These are phyloP conservation scores for Sebastes alutus DNA, from an alignment of 2,797 vertebrate species.

Conservation along the genomic window DNA sequence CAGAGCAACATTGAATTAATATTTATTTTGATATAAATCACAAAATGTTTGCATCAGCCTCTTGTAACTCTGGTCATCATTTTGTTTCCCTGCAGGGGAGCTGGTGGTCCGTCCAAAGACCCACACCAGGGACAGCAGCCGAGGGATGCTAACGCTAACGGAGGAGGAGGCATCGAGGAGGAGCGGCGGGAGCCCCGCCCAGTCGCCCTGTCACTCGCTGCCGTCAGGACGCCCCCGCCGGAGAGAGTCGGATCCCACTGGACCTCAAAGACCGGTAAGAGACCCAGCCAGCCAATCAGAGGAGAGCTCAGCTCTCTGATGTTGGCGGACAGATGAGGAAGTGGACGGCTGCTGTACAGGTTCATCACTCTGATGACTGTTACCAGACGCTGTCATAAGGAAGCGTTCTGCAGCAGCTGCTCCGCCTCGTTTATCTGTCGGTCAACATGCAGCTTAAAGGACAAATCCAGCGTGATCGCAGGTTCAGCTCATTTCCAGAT, in stretches of 20 bases:
- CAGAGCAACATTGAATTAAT: not conserved
- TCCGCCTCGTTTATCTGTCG: constrained; percentile 5
- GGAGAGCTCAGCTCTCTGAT: constrained; percentile 38
- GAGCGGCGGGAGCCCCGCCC: constrained; percentile 84
- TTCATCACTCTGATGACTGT: not conserved
- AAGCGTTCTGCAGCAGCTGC: constrained; percentile 8
- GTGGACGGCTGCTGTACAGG: not conserved
- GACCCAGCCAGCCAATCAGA: constrained; percentile 45
- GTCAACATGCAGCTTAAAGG: constrained; percentile 38
- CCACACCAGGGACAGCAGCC: constrained; percentile 83
- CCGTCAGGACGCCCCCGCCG: constrained; percentile 88
- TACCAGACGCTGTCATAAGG: not conserved
- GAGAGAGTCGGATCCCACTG: constrained; percentile 91
- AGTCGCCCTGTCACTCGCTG: constrained; percentile 92
- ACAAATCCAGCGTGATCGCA: constrained; percentile 40
- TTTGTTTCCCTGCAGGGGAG: constrained; percentile 59
- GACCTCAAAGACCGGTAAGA: constrained; percentile 98
- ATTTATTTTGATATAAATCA: not conserved
- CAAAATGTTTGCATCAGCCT: not conserved
- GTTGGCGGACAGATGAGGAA: constrained; percentile 38
- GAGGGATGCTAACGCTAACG: constrained; percentile 88
- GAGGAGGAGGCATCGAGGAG: constrained; percentile 86
- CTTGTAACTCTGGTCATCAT: not conserved
- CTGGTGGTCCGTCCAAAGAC: constrained; percentile 86
- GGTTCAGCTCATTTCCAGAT: not conserved